Percentiles rank a stretch among this genome's conserved stretches.
These are phyloP conservation scores for Hylaeus volcanicus DNA, from an alignment of 1,140 invertebrate species.

Conservation along the genomic window DNA sequence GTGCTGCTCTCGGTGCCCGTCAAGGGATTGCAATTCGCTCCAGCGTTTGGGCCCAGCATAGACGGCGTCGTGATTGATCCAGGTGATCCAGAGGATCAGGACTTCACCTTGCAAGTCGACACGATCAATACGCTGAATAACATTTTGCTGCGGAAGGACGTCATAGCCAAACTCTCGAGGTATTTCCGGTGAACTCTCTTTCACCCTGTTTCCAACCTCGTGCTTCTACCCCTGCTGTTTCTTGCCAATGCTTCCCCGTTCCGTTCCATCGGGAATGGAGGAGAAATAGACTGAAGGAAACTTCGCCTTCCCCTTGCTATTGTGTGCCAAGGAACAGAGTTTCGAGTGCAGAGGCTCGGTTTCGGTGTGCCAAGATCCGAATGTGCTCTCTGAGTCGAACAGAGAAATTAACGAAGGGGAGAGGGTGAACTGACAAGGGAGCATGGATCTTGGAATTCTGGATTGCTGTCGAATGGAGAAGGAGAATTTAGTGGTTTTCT, in stretches of 20 bases:
- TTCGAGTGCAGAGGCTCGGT: neutral
- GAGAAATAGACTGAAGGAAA: neutral
- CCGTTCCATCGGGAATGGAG: neutral
- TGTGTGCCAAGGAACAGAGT: neutral
- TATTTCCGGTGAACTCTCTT: conserved; percentile 61
- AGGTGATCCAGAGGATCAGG: conserved; percentile 82
- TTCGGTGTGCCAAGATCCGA: neutral
- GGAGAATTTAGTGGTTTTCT: too few relatives aligned
- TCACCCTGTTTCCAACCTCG: neutral
- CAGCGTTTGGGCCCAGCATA: conserved; percentile 93
- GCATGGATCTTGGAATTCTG: too few relatives aligned
- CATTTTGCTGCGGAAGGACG: conserved; percentile 88
- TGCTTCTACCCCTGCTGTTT: neutral
- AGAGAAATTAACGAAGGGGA: neutral
- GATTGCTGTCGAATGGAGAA: too few relatives aligned
- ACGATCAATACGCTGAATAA: conserved; percentile 88
- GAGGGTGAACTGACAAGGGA: too few relatives aligned
- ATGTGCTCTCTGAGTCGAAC: neutral
- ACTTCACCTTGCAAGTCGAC: conserved; percentile 78
- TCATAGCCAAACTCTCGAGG: conserved; percentile 86
- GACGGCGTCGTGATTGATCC: conserved; percentile 95
- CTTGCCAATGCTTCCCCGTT: neutral
- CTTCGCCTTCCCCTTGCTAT: neutral
- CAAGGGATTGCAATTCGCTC: conserved; percentile 89
- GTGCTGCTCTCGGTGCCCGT: conserved; percentile 88